Evolutionary conservation across 2,797 vertebrate species (phyloP).

Genomic region (Pseudopleuronectes americanus): DNA sequence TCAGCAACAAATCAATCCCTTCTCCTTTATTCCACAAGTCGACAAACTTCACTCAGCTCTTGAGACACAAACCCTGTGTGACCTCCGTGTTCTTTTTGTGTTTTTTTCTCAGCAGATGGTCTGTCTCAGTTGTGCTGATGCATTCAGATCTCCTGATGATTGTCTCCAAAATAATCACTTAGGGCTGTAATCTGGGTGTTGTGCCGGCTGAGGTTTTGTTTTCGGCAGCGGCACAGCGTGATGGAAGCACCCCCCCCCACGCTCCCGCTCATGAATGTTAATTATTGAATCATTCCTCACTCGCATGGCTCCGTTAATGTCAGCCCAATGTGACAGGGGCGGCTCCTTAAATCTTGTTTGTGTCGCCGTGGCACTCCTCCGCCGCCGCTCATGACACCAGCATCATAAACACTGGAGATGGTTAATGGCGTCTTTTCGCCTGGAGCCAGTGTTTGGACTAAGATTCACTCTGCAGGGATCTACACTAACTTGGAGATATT

Average conservation of each 20-base stretch:
- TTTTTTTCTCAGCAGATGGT: slow-evolving; percentile 18
- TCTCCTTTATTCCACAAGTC: not conserved
- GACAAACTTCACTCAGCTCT: not conserved
- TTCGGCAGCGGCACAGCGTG: slow-evolving; percentile 36
- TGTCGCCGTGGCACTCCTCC: slow-evolving; percentile 22
- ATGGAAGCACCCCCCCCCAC: slow-evolving; percentile 56
- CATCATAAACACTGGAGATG: not conserved
- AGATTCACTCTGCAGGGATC: not conserved
- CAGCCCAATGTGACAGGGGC: slow-evolving; percentile 45
- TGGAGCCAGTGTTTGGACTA: not conserved
- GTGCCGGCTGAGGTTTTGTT: slow-evolving; percentile 47
- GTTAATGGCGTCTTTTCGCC: slow-evolving; percentile 10
- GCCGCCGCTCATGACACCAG: slow-evolving; percentile 12
- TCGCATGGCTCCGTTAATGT: slow-evolving; percentile 57
- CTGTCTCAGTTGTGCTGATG: slow-evolving; percentile 40
- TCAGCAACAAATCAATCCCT: slow-evolving; percentile 59
- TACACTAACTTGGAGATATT: not conserved
- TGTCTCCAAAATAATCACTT: slow-evolving; percentile 62
- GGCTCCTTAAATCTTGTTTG: slow-evolving; percentile 35
- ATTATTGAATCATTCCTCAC: slow-evolving; percentile 68
- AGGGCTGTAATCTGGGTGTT: slow-evolving; percentile 41
- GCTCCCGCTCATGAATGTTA: slow-evolving; percentile 72
- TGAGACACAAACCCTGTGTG: slow-evolving; percentile 6
- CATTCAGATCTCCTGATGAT: slow-evolving; percentile 55
- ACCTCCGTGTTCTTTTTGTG: slow-evolving; percentile 3